Percentiles rank a stretch among this genome's conserved stretches.
Evolutionary conservation across 2,113 vertebrate species (phyloP).

Genomic region (Cyphomyrus discorhynchus): DNA sequence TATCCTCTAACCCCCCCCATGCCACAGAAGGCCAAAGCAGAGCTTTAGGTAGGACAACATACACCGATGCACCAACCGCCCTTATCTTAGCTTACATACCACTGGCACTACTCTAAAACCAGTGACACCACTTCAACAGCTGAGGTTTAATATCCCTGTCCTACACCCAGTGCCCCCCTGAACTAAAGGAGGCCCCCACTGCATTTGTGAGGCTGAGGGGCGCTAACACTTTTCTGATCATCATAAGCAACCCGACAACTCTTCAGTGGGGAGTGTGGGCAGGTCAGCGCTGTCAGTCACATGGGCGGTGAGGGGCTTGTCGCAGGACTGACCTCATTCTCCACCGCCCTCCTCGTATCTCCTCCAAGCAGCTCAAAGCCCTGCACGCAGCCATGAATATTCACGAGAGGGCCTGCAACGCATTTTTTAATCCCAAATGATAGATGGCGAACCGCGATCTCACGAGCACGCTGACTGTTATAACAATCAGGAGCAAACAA

Average conservation of each 20-base stretch:
- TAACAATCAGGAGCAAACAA: neutral
- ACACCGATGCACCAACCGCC: neutral
- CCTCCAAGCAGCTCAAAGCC: neutral
- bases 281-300: constrained; percentile 41
- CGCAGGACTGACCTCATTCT: neutral
- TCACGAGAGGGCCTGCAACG: neutral
- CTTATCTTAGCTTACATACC: neutral
- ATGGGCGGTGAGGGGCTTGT: constrained; percentile 18
- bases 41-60: neutral
- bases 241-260: constrained; percentile 34
- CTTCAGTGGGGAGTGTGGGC: constrained; percentile 26
- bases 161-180: constrained; percentile 16
- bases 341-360: neutral
- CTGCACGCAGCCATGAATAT: neutral
- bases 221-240: constrained; percentile 38
- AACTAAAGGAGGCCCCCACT: neutral
- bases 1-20: neutral
- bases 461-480: neutral
- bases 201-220: neutral
- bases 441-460: neutral
- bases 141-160: constrained; percentile 21
- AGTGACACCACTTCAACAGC: neutral
- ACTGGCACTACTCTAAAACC: neutral
- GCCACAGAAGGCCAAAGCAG: neutral
- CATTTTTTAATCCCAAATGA: neutral